A percentile compares a stretch with the other conserved stretches of the same genome.
phyloP scores from a whole-genome alignment of 1,140 invertebrate genomes.

The Cepaea nemoralis region DNA sequence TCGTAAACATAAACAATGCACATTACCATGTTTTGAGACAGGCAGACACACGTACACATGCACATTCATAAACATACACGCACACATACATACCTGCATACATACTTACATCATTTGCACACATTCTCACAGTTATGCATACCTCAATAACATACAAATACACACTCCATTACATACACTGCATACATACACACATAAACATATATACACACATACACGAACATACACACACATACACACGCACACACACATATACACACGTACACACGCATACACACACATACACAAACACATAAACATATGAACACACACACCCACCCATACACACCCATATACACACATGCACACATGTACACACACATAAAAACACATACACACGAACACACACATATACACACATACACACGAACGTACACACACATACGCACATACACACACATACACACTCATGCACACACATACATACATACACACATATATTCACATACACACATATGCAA shows the following conservation, averaged over 20 bases:
- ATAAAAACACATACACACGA: slow-evolving; percentile 13
- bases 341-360: slow-evolving; percentile 15
- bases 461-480: slow-evolving; percentile 16
- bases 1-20: too few species aligned
- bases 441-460: slow-evolving; percentile 16
- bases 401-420: slow-evolving; percentile 7
- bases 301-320: background rate
- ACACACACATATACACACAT: slow-evolving; percentile 19
- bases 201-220: slow-evolving; percentile 8
- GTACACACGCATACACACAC: slow-evolving; percentile 7
- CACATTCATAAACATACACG: too few species aligned
- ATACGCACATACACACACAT: slow-evolving; percentile 20
- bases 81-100: too few species aligned
- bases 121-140: too few species aligned
- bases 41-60: too few species aligned
- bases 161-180: too few species aligned
- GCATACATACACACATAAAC: slow-evolving; percentile 18
- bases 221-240: slow-evolving; percentile 11
- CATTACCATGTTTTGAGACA: too few species aligned
- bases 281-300: slow-evolving; percentile 10
- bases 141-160: too few species aligned
- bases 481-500: background rate
- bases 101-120: too few species aligned
- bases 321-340: background rate
- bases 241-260: slow-evolving; percentile 13